Conservation (phyloP, 2,888 invertebrate species). For the Drosophila helvetica region DNA sequence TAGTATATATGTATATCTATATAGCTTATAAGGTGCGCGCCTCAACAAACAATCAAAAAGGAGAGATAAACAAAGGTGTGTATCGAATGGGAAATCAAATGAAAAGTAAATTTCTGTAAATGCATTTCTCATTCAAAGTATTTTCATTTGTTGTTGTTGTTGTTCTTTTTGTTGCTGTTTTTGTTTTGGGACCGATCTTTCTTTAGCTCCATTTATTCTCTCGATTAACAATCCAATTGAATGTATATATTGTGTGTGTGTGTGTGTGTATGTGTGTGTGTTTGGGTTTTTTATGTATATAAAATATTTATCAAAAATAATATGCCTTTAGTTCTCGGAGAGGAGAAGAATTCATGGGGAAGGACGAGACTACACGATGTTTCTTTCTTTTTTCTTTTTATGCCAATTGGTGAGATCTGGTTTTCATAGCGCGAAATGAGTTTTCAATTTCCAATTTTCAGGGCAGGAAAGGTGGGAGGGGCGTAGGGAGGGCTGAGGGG, state of each 20-base stretch:
- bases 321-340: conserved; percentile 54
- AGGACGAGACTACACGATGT: neutral
- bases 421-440: conserved; percentile 69
- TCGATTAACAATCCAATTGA: conserved; percentile 41
- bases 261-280: neutral
- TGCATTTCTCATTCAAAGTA: conserved; percentile 9
- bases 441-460: conserved; percentile 53
- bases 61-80: neutral
- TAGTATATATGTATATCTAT: neutral
- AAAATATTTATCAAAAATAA: conserved; percentile 78
- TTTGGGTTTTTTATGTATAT: conserved; percentile 46
- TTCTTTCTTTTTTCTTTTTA: conserved; percentile 7
- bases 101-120: conserved; percentile 13
- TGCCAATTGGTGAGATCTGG: conserved; percentile 82
- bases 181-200: neutral
- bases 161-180: too few species aligned
- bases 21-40: conserved; percentile 30
- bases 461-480: conserved; percentile 17
- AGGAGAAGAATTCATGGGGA: neutral
- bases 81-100: conserved; percentile 12
- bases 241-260: conserved; percentile 14
- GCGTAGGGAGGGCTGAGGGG: conserved; percentile 2
- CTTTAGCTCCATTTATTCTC: conserved; percentile 22
- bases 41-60: conserved; percentile 36
- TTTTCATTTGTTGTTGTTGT: neutral